Evolutionary conservation across 1,140 invertebrate genomes (phyloP), one percentile per base, ranked within the genome.

Genomic region (Drosophila asahinai): DNA sequence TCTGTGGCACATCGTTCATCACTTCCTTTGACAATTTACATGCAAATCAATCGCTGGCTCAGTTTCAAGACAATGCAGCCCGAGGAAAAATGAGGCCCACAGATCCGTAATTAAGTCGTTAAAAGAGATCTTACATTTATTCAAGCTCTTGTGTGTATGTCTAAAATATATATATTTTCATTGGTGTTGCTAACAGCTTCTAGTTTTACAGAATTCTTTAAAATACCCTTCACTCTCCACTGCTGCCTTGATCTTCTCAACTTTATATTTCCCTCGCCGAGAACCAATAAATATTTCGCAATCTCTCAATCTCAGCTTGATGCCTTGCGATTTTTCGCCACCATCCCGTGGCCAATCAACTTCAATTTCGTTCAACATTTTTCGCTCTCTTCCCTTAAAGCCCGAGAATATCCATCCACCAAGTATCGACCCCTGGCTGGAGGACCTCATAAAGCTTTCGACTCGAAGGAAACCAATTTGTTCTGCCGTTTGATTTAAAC

Each of bases 401-500:
- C 67, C 36, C 47, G n/a, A 11, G 2, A 9, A 43, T 49, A 60
- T 22, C 33, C 58, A 57, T 33, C 58, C 51, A 72, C 67, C 65
- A 66, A 74, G 30, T 84, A 71, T 84, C 77, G 77, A 72, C 70
- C 70, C 75, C 77, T 84, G 81, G 79, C 77, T 64, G 72, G 55
- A 68, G 81, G 54, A 73, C 45, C 66, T 73, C 81, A 86, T 89
- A 89, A 86, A 86, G 83, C 83, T 89, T 86, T 89, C 83, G 84
- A 77, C 83, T 84, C 79, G 86, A 89, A 90, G 86, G 86, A 90
- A 90, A 90, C 86, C 86, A 90, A 90, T 90, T 90, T 90, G 86
- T 90, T 90, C 86, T 90, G 86, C 82, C 81, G 86, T 90, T 91
- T 90, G 86, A 90, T 90, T 90, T 90, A 90, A 90, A 90, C 86